These are phyloP conservation scores for Eulimnadia texana DNA, from an alignment of 1,140 invertebrate species.

Conservation along the genomic window DNA sequence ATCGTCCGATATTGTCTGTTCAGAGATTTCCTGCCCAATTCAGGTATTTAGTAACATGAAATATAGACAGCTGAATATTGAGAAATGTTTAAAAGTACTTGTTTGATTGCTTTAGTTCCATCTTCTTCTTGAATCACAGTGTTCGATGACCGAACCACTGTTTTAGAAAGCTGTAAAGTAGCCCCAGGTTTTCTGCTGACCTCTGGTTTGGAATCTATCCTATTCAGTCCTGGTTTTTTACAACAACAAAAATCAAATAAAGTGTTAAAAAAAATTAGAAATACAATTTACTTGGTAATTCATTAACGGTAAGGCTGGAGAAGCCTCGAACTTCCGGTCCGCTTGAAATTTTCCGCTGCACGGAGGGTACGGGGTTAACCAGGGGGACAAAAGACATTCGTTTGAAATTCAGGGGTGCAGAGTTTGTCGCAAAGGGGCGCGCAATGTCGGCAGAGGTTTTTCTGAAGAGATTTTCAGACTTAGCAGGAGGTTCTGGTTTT, in stretches of 20 bases:
- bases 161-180: background rate
- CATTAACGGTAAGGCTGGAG: background rate
- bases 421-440: conserved; percentile 6
- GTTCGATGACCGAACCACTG: background rate
- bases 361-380: conserved; percentile 12
- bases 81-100: too few relatives aligned
- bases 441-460: conserved; percentile 7
- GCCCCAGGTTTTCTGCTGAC: background rate
- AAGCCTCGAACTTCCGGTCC: conserved; percentile 17
- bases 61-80: too few relatives aligned
- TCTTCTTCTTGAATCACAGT: too few relatives aligned
- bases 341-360: conserved; percentile 8
- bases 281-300: background rate
- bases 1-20: background rate
- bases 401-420: background rate
- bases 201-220: background rate
- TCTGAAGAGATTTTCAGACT: conserved; percentile 1
- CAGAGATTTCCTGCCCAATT: background rate
- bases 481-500: background rate
- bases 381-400: conserved; percentile 4
- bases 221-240: background rate
- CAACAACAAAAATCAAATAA: background rate
- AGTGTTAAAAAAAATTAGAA: background rate
- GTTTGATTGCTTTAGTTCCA: too few relatives aligned
- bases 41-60: background rate